phyloP scores from a whole-genome alignment of 2,797 vertebrate species.

The Mareca penelope region DNA sequence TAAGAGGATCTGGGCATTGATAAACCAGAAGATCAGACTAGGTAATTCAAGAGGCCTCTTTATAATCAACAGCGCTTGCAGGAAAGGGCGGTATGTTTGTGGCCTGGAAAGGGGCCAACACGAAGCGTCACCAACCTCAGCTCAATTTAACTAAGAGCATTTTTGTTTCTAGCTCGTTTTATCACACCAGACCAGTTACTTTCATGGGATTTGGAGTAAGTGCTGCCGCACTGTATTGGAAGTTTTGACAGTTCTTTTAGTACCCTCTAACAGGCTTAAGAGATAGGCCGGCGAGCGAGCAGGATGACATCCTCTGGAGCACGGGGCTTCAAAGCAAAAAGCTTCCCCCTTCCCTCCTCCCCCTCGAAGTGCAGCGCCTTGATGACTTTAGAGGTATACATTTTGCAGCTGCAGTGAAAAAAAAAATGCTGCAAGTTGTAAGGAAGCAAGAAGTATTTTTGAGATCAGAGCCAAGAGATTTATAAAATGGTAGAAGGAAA shows the following conservation, averaged over 20 bases:
- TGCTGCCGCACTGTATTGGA: not conserved
- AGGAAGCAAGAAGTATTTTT: constrained; percentile 23
- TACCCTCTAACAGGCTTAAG: constrained; percentile 54
- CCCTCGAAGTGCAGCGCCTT: not conserved
- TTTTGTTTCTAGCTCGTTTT: constrained; percentile 38
- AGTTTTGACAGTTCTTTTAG: constrained; percentile 44
- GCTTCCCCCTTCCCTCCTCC: not conserved
- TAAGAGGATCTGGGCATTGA: not conserved
- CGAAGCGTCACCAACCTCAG: not conserved
- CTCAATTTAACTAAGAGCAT: constrained; percentile 20
- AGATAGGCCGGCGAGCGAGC: not conserved
- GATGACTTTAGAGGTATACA: not conserved
- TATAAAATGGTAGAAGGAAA: constrained; percentile 25
- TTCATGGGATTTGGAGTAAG: constrained; percentile 43
- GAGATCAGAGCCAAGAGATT: constrained; percentile 5
- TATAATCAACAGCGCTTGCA: not conserved
- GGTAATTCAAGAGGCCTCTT: not conserved
- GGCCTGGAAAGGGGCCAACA: not conserved
- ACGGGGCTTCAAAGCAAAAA: not conserved
- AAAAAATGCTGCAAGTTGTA: not conserved
- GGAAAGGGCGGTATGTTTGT: not conserved
- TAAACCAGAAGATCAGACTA: not conserved
- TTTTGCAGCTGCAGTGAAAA: constrained; percentile 35
- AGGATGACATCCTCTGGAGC: constrained; percentile 14
- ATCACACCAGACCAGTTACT: not conserved